Conservation (phyloP, 2,888 invertebrate genomes). For the Euplexia lucipara region DNA sequence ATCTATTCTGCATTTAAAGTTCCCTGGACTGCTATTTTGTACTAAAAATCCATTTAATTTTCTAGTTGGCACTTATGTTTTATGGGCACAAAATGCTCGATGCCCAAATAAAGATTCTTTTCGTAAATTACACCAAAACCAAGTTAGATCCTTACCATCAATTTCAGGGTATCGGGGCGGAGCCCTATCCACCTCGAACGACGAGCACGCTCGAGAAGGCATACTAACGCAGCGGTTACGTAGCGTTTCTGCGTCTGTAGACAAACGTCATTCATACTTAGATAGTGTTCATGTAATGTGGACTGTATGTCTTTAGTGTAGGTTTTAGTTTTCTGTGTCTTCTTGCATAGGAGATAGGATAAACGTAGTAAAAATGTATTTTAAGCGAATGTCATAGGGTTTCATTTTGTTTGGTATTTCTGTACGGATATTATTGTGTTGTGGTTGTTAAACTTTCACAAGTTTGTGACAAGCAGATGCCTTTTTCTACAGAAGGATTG, state of each 20-base stretch:
- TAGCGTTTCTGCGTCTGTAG: conserved; percentile 81
- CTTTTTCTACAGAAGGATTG: background rate
- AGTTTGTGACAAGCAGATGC: conserved; percentile 24
- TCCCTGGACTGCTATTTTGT: too few species aligned
- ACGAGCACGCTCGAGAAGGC: conserved; percentile 93
- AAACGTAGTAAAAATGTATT: conserved; percentile 11
- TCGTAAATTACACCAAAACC: background rate
- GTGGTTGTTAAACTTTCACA: conserved; percentile 33
- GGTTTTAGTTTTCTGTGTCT: conserved; percentile 28
- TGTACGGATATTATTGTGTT: conserved; percentile 1
- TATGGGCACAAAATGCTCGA: too few species aligned
- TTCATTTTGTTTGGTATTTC: conserved; percentile 4
- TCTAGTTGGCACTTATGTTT: too few species aligned
- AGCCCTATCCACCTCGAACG: conserved; percentile 92
- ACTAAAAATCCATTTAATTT: too few species aligned
- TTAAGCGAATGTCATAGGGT: background rate
- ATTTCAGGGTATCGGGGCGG: conserved; percentile 79
- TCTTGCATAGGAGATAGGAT: background rate
- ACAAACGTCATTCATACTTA: conserved; percentile 62
- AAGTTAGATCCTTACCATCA: conserved; percentile 64
- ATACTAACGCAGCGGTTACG: conserved; percentile 96
- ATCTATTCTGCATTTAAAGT: too few species aligned
- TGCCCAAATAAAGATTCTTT: too few species aligned
- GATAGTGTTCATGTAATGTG: conserved; percentile 14
- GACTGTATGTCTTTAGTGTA: conserved; percentile 26